Base-by-base conservation (phyloP, 2,888 invertebrate species). In the Sylvicola cinctus region DNA sequence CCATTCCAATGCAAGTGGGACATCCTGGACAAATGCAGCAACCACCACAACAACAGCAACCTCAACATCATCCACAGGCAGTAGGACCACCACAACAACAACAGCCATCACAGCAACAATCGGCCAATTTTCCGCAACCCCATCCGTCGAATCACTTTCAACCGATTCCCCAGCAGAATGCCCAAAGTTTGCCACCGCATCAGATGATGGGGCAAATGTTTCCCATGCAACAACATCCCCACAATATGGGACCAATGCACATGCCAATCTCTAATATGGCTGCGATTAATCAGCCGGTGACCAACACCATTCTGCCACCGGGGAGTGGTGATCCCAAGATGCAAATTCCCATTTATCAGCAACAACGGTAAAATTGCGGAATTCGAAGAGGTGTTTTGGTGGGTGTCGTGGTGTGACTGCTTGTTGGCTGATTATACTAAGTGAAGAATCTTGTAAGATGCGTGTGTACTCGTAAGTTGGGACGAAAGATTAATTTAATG, bases 311-410 rank as follows among this genome's bases (percentile, higher is more conserved):
- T n/a, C 12, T 15, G 12, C 30, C 8, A 30, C n/a, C 11, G 7
- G 48, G 49, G 36, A 53, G 51, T 41, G 51, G 49, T 41, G 55
- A 55, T 42, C 46, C 50, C 33, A 53, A 51, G 40, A 49, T 51
- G 39, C 55, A 55, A 51, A 57, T 57, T 55, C 56, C 57, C 43
- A 50, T 57, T 39, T 56, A 54, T 44, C 55, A 57, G 44, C 56
- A 56, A 44, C 57, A 57, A 45, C 55, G 56, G 52, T 57, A 56
- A 56, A 49, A 51, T 32, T 16, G n/a, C n/a, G n/a, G n/a, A n/a
- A n/a, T n/a, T n/a, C n/a, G n/a, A n/a, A n/a, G n/a, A n/a, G n/a
- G n/a, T n/a, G n/a, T n/a, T n/a, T n/a, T n/a, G n/a, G n/a, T n/a
- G n/a, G n/a, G n/a, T n/a, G n/a, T n/a, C n/a, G n/a, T n/a, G n/a